These are phyloP conservation scores for Pilophorus perplexus DNA, from an alignment of 2,888 invertebrate genomes.

Conservation along the genomic window DNA sequence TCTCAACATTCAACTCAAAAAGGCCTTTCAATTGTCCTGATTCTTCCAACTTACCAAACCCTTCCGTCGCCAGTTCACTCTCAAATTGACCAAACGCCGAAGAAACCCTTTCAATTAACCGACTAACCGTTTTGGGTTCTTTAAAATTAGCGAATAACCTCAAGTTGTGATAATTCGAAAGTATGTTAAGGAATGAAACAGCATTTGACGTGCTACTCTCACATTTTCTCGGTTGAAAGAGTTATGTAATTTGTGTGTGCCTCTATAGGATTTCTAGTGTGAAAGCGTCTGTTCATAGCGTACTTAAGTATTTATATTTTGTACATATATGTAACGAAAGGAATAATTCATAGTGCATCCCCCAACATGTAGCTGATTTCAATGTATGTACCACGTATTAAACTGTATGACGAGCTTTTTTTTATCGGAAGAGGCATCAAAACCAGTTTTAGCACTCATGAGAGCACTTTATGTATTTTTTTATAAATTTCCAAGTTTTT, in stretches of 20 bases:
- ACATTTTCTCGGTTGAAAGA: too few relatives aligned
- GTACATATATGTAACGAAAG: background rate
- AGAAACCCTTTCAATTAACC: too few relatives aligned
- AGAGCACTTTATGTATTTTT: conserved; percentile 11
- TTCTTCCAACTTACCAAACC: too few relatives aligned
- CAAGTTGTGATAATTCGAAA: conserved; percentile 7
- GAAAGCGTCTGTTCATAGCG: conserved; percentile 10
- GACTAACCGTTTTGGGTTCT: too few relatives aligned
- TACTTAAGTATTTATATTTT: conserved; percentile 12
- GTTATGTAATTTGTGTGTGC: too few relatives aligned
- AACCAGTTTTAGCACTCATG: conserved; percentile 1
- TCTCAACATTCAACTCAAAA: too few relatives aligned
- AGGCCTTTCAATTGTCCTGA: too few relatives aligned
- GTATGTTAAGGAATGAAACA: too few relatives aligned
- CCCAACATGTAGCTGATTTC: background rate
- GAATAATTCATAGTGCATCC: background rate
- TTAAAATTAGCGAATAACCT: background rate
- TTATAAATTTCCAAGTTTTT: background rate
- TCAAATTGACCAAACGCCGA: too few relatives aligned
- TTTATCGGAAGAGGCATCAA: background rate
- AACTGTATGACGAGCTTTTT: conserved; percentile 9
- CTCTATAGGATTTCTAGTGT: too few relatives aligned
- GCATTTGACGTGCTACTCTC: too few relatives aligned
- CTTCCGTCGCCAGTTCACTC: too few relatives aligned
- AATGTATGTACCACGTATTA: background rate